These are phyloP conservation scores for Ichneumoninae sp. DNA, from an alignment of 2,888 invertebrate species.

Conservation along the genomic window DNA sequence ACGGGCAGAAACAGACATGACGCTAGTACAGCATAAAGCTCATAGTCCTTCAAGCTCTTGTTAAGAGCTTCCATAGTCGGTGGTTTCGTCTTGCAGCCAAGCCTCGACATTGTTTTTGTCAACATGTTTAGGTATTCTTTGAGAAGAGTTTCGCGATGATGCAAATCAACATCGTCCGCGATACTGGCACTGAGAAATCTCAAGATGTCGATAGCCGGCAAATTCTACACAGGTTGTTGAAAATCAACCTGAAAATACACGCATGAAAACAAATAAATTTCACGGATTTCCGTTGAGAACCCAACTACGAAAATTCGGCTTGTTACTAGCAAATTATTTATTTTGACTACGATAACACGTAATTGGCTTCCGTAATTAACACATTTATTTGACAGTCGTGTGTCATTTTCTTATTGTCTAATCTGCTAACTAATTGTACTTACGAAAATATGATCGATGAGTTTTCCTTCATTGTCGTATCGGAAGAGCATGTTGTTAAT, in stretches of 20 bases:
- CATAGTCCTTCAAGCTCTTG: conserved; percentile 62
- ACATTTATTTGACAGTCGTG: background rate
- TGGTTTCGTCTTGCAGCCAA: conserved; percentile 73
- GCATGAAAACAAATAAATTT: too few species aligned
- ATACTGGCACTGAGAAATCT: conserved; percentile 69
- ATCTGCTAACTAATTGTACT: conserved; percentile 55
- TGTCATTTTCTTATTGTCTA: too few species aligned
- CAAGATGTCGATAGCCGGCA: conserved; percentile 84
- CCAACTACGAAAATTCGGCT: background rate
- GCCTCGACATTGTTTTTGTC: conserved; percentile 70
- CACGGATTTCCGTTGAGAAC: background rate
- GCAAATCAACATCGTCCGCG: conserved; percentile 9
- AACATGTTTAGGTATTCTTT: conserved; percentile 73
- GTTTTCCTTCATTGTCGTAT: conserved; percentile 74
- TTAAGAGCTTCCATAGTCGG: conserved; percentile 72
- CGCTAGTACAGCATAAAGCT: conserved; percentile 69
- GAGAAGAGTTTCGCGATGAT: conserved; percentile 68
- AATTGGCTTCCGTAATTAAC: background rate
- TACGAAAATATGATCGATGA: conserved; percentile 77
- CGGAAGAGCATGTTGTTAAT: too few species aligned
- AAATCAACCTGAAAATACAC: conserved; percentile 84
- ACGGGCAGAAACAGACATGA: conserved; percentile 73
- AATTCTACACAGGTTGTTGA: conserved; percentile 82
- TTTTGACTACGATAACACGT: background rate
- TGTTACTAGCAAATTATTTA: background rate